phyloP scores from a whole-genome alignment of 2,888 invertebrate species.

The Mythimna vitellina region DNA sequence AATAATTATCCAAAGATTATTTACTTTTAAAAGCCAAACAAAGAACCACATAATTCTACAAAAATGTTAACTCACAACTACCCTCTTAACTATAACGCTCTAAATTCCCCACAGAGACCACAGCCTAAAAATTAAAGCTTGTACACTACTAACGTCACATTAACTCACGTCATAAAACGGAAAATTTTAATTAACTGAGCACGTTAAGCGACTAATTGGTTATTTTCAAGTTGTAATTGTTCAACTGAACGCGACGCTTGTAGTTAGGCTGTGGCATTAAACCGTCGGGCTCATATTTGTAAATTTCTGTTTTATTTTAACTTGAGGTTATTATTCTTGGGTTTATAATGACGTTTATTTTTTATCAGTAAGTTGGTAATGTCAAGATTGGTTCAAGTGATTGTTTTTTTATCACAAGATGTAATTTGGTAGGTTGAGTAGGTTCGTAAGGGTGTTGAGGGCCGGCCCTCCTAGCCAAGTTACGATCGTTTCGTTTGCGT shows the following conservation, averaged over 20 bases:
- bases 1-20: too few species aligned
- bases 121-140: slow-evolving; percentile 45
- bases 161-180: slow-evolving; percentile 56
- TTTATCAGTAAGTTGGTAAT: too few species aligned
- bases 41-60: neutral
- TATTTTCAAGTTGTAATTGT: slow-evolving; percentile 52
- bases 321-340: neutral
- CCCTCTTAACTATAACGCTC: slow-evolving; percentile 7
- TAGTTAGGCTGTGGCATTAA: slow-evolving; percentile 19
- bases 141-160: slow-evolving; percentile 52
- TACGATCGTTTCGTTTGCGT: too few species aligned
- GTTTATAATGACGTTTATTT: neutral
- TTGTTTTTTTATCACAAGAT: too few species aligned
- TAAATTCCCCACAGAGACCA: slow-evolving; percentile 16
- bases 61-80: slow-evolving; percentile 4
- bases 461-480: too few species aligned
- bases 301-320: slow-evolving; percentile 3
- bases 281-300: slow-evolving; percentile 4
- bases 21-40: too few species aligned
- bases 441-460: too few species aligned
- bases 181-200: slow-evolving; percentile 62
- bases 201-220: slow-evolving; percentile 56
- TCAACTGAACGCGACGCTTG: slow-evolving; percentile 43
- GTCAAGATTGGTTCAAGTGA: too few species aligned
- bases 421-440: too few species aligned